A percentile compares a stretch with the other conserved stretches of the same genome.
Evolutionary conservation across 2,888 invertebrate species (phyloP).

Genomic region (Oxyscelio sp.): DNA sequence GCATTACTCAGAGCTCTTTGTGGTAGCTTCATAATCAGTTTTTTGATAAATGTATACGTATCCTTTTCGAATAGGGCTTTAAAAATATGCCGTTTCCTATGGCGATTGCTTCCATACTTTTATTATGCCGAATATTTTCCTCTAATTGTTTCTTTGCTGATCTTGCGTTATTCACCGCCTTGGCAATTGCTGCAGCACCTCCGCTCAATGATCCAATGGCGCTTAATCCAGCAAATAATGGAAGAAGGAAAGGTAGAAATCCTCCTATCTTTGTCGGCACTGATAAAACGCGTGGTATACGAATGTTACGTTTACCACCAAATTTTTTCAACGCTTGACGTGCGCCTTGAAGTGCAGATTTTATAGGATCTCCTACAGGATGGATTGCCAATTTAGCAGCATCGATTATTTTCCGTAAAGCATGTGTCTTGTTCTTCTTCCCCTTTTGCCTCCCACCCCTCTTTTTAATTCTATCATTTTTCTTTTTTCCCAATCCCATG

Average conservation of each 20-base stretch:
- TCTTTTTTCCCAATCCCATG: constrained; percentile 1
- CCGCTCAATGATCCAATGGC: neutral
- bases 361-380: neutral
- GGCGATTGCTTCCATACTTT: constrained; percentile 79
- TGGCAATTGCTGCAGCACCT: neutral
- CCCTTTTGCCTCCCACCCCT: neutral
- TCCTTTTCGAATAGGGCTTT: constrained; percentile 25
- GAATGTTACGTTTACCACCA: constrained; percentile 59
- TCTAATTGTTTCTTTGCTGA: constrained; percentile 68
- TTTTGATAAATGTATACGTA: constrained; percentile 15
- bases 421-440: neutral
- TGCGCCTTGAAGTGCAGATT: constrained; percentile 31
- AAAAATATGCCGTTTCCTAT: constrained; percentile 74
- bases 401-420: constrained; percentile 14
- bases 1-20: constrained; percentile 79
- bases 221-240: constrained; percentile 44
- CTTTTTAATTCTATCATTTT: neutral
- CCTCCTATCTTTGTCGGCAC: constrained; percentile 17
- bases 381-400: constrained; percentile 14
- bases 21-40: constrained; percentile 77
- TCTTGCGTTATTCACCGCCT: constrained; percentile 21
- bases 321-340: constrained; percentile 5
- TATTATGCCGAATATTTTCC: constrained; percentile 80
- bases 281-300: constrained; percentile 50
- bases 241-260: constrained; percentile 30